Evolutionary conservation across 2,797 vertebrate genomes (phyloP), one percentile per base, ranked within the genome.

Genomic region (Mycteria americana): DNA sequence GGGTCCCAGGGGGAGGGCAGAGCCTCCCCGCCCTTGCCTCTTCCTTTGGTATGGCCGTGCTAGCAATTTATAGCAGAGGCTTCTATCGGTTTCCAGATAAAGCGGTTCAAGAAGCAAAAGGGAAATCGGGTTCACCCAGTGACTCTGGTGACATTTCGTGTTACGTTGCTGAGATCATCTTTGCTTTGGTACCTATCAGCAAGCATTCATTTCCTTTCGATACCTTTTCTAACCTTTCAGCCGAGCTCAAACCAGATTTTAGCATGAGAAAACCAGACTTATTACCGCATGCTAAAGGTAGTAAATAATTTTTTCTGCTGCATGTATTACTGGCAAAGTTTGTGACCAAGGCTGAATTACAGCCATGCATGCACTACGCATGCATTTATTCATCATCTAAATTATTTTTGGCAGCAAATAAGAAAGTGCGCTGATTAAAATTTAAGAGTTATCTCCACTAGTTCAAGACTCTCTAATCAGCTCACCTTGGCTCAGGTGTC

Each of bases 401-500:
- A 79, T 23, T 51, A 76, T 89, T 95, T 91, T 67, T 92, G 87
- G 87, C 73, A 95, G 83, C 72, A 82, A 88, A 70, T 67, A 76
- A 48, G 59, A 88, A 87, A 65, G 64, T 3, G 30, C 2, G 3
- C 51, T 54, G 69, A 93, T 96, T 94, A 95, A 97, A 96, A 93
- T 92, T 80, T 85, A 72, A 87, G 77, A 76, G 80, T 93, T 85
- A 74, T 57, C 80, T 89, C 93, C 94, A 86, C 73, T 73, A 85
- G 64, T 85, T 92, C 45, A 89, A 86, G 88, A 51, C 48, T 90
- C 63, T 74, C 57, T 73, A 87, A 94, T 84, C 87, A 88, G 64
- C 92, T 86, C 73, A 64, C 35, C 88, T 96, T 95, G 92, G 93
- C 77, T 92, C 94, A 95, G 88, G 64, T 69, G 85, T 89, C 94